These are phyloP conservation scores for Actinernus sp. DNA, from an alignment of 92 coral and sea anemone species.

Conservation along the genomic window DNA sequence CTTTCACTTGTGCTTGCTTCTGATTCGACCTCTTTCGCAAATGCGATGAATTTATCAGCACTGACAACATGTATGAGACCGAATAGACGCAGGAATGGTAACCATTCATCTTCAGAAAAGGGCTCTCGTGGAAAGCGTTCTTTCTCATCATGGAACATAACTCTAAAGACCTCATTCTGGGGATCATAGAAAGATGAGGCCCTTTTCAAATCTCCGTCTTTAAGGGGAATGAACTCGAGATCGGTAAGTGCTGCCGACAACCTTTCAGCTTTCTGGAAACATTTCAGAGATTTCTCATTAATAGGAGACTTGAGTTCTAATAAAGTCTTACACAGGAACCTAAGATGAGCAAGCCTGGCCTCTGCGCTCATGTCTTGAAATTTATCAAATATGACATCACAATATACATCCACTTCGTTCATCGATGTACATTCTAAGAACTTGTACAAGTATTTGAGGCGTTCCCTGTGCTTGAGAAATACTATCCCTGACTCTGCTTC, in stretches of 20 bases:
- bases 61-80: constrained; percentile 63
- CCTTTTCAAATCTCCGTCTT: constrained; percentile 17
- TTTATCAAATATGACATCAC: constrained; percentile 30
- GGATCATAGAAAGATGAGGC: constrained; percentile 67
- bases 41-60: constrained; percentile 10
- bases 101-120: constrained; percentile 44
- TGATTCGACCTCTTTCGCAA: constrained; percentile 52
- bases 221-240: constrained; percentile 1
- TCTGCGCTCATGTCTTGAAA: not conserved
- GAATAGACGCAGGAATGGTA: constrained; percentile 38
- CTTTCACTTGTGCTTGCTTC: constrained; percentile 24
- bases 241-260: not conserved
- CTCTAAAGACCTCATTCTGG: constrained; percentile 41
- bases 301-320: not conserved
- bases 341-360: constrained; percentile 27
- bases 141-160: constrained; percentile 27
- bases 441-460: constrained; percentile 7
- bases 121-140: constrained; percentile 59
- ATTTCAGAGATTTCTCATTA: not conserved
- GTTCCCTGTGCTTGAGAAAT: constrained; percentile 8
- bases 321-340: not conserved
- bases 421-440: constrained; percentile 22
- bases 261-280: not conserved
- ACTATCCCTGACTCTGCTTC: constrained; percentile 6
- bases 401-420: constrained; percentile 38